A percentile compares a stretch with the other conserved stretches of the same genome.
Evolutionary conservation across 2,113 vertebrate genomes (phyloP).

Genomic region (Melanerpes aurifrons): DNA sequence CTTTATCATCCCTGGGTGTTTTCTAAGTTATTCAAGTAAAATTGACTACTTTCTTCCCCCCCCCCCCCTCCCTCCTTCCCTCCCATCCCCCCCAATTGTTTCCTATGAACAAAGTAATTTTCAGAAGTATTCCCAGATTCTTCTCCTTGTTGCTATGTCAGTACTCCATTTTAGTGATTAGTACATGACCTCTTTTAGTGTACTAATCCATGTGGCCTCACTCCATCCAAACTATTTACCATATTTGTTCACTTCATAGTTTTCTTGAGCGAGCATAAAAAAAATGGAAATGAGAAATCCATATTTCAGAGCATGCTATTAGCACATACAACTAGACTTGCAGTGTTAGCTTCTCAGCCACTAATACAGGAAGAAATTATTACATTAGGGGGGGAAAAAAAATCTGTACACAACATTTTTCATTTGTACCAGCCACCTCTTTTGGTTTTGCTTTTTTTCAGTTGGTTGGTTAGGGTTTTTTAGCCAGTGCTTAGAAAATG

Average conservation of each 20-base stretch:
- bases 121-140: not conserved
- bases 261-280: not conserved
- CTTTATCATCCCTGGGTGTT: not conserved
- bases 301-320: not conserved
- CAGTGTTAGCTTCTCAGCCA: not conserved
- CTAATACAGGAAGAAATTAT: not conserved
- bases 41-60: not conserved
- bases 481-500: not conserved
- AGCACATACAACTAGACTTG: not conserved
- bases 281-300: conserved; percentile 14
- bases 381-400: not conserved
- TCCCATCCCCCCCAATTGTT: not conserved
- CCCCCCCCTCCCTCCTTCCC: not conserved
- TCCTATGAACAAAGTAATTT: not conserved
- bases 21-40: not conserved
- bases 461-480: not conserved
- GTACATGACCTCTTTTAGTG: not conserved
- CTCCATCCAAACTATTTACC: not conserved
- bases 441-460: not conserved
- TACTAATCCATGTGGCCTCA: not conserved
- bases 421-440: not conserved
- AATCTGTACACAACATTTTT: not conserved
- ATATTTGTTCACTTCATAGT: not conserved
- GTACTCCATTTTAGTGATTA: not conserved
- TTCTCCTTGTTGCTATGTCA: not conserved